Percentiles rank a stretch among this genome's conserved stretches.
Evolutionary conservation across 2,888 invertebrate species (phyloP).

Genomic region (Clunio marinus): DNA sequence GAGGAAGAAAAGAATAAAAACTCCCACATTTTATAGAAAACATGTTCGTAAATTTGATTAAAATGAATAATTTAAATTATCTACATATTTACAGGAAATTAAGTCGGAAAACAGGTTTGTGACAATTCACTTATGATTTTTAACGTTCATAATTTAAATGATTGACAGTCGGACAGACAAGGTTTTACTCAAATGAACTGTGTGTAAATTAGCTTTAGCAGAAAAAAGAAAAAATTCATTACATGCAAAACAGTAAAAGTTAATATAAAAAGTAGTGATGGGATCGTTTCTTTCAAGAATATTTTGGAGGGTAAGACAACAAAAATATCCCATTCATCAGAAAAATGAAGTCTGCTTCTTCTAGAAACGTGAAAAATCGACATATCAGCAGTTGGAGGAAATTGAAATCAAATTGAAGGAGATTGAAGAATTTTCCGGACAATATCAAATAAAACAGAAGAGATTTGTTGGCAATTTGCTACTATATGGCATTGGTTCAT

Average conservation of each 20-base stretch:
- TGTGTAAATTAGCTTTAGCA: not conserved
- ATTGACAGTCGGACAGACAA: no score
- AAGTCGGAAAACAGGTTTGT: no score
- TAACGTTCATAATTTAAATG: no score
- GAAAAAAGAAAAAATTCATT: not conserved
- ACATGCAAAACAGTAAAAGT: not conserved
- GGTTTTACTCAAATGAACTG: no score
- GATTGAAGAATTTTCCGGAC: conserved; percentile 74
- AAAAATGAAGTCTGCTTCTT: conserved; percentile 39
- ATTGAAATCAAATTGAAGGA: conserved; percentile 74
- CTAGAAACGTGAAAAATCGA: conserved; percentile 53
- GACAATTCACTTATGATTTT: no score
- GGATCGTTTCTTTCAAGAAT: conserved; percentile 25
- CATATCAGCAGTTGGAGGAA: conserved; percentile 59
- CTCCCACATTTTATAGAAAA: no score
- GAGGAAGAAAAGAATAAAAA: conserved; percentile 63
- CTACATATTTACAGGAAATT: no score
- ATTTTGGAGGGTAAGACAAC: conserved; percentile 8
- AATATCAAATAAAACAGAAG: conserved; percentile 76
- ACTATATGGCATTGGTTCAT: conserved; percentile 64
- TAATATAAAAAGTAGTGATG: not conserved
- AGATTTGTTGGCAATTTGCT: conserved; percentile 74
- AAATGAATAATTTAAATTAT: no score
- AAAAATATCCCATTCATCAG: not conserved
- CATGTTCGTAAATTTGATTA: no score